Percentiles rank a stretch among this genome's conserved stretches.
Conservation (phyloP, 2,797 vertebrate genomes). For the Myotis myotis region DNA sequence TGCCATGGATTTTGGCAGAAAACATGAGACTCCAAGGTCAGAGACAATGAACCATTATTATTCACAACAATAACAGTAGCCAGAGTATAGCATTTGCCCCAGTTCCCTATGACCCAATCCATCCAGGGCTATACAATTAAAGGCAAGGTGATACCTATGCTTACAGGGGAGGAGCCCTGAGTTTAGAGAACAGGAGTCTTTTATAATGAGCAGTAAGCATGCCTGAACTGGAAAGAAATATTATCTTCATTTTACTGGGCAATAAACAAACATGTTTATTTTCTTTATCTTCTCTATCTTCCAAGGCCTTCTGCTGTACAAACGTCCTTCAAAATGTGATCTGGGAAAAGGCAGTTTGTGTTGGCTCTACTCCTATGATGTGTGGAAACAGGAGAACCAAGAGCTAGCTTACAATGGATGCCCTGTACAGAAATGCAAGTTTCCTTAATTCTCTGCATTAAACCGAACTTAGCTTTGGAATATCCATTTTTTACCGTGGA, state of each 20-base stretch:
- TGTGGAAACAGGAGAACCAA: not conserved
- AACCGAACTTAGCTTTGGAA: not conserved
- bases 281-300: not conserved
- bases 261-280: not conserved
- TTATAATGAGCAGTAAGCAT: not conserved
- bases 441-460: slow-evolving; percentile 13
- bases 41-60: not conserved
- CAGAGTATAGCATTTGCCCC: not conserved
- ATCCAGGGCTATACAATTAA: not conserved
- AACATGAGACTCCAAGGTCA: not conserved
- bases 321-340: not conserved
- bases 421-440: not conserved
- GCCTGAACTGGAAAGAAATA: not conserved
- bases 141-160: not conserved
- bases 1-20: not conserved
- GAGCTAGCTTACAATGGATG: not conserved
- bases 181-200: not conserved
- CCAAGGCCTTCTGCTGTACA: not conserved
- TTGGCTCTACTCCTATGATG: not conserved
- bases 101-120: not conserved
- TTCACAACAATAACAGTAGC: not conserved
- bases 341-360: not conserved
- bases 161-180: not conserved
- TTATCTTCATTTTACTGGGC: not conserved
- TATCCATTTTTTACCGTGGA: not conserved